These are phyloP conservation scores for Platerodrilus igneus DNA, from an alignment of 2,888 invertebrate genomes.

Conservation along the genomic window DNA sequence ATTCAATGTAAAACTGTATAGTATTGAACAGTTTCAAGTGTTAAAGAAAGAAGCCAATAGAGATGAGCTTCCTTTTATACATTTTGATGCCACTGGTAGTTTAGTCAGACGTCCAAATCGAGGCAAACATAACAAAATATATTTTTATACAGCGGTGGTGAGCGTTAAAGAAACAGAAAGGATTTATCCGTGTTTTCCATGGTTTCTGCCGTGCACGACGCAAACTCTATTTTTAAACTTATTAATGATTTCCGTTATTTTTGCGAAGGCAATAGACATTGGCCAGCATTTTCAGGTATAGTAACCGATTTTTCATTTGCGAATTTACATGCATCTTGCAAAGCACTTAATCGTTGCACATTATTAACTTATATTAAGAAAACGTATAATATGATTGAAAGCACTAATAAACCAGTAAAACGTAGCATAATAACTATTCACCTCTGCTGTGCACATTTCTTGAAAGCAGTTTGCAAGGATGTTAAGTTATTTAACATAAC, in stretches of 20 bases:
- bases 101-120: too few species aligned
- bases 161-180: background rate
- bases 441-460: conserved; percentile 10
- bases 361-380: background rate
- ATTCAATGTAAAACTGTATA: too few species aligned
- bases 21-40: too few species aligned
- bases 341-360: background rate
- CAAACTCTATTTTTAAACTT: conserved; percentile 1
- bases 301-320: conserved; percentile 2
- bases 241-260: conserved; percentile 3
- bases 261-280: background rate
- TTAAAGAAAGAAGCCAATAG: too few species aligned
- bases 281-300: background rate
- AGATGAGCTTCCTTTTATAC: too few species aligned
- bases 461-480: conserved; percentile 7
- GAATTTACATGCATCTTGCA: background rate
- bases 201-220: background rate
- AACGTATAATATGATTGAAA: too few species aligned
- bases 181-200: conserved; percentile 2
- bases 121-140: too few species aligned
- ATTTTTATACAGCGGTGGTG: background rate
- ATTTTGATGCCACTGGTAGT: too few species aligned
- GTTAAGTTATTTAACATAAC: conserved; percentile 1
- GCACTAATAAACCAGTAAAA: too few species aligned
- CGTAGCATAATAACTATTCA: too few species aligned